Conservation (phyloP, 2,113 vertebrate genomes). For the Cyanistes caeruleus region DNA sequence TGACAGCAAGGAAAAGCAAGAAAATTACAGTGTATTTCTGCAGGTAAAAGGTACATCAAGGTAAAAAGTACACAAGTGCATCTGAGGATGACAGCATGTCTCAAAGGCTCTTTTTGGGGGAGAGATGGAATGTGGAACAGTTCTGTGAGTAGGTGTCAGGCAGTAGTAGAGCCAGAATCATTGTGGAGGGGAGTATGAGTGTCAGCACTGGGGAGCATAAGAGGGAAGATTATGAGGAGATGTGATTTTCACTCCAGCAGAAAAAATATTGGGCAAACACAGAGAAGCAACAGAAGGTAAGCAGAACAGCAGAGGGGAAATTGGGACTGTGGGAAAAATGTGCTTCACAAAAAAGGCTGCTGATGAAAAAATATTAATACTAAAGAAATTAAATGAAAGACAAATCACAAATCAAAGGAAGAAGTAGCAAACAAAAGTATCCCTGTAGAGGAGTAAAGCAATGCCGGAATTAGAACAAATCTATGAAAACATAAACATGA, state of each 20-base stretch:
- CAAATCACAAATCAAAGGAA: not conserved
- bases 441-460: not conserved
- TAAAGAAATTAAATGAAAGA: not conserved
- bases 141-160: not conserved
- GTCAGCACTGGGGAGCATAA: not conserved
- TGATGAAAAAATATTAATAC: not conserved
- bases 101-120: not conserved
- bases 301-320: not conserved
- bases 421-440: not conserved
- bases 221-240: not conserved
- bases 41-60: fast-evolving
- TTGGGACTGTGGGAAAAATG: fast-evolving
- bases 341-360: not conserved
- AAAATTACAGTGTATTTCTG: not conserved
- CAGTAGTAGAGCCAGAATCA: not conserved
- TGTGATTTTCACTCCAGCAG: not conserved
- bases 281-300: not conserved
- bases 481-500: not conserved
- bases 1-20: not conserved
- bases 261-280: not conserved
- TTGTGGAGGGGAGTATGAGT: not conserved
- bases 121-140: not conserved
- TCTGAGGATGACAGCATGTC: not conserved
- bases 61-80: not conserved
- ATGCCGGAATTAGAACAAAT: not conserved